Percentiles rank a stretch among this genome's conserved stretches.
phyloP scores from a whole-genome alignment of 2,888 invertebrate genomes.

The Sinopyrophorus schimmeli region DNA sequence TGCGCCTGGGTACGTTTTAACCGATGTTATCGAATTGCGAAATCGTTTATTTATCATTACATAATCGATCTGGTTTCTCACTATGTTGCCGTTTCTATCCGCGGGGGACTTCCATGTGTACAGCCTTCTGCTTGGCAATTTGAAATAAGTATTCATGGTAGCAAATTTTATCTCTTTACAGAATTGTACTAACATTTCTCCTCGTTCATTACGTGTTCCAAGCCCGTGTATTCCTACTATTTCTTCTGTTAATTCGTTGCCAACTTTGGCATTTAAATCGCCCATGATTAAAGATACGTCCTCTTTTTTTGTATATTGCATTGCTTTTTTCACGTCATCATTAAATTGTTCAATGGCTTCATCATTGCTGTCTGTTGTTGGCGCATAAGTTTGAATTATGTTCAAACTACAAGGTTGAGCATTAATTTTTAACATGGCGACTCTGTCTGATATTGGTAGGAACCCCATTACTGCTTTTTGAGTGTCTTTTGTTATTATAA shows the following conservation, averaged over 20 bases:
- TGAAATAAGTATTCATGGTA: conserved; percentile 37
- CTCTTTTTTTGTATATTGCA: conserved; percentile 25
- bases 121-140: conserved; percentile 33
- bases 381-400: conserved; percentile 31
- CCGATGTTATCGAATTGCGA: conserved; percentile 26
- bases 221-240: conserved; percentile 30
- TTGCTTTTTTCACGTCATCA: conserved; percentile 8
- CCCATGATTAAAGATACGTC: conserved; percentile 29
- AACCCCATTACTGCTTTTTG: conserved; percentile 15
- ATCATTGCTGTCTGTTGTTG: conserved; percentile 26
- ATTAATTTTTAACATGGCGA: conserved; percentile 8
- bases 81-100: conserved; percentile 34
- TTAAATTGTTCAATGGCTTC: conserved; percentile 29
- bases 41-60: conserved; percentile 36
- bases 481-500: conserved; percentile 9
- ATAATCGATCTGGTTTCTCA: conserved; percentile 39
- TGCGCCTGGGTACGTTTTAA: too few relatives aligned
- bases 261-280: conserved; percentile 36
- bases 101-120: conserved; percentile 38
- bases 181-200: conserved; percentile 34
- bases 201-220: conserved; percentile 34
- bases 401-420: conserved; percentile 25
- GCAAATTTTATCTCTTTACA: conserved; percentile 32
- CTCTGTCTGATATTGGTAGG: conserved; percentile 21
- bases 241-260: conserved; percentile 18